Evolutionary conservation across 2,797 vertebrate genomes (phyloP).

Genomic region (Australoheros facetus): DNA sequence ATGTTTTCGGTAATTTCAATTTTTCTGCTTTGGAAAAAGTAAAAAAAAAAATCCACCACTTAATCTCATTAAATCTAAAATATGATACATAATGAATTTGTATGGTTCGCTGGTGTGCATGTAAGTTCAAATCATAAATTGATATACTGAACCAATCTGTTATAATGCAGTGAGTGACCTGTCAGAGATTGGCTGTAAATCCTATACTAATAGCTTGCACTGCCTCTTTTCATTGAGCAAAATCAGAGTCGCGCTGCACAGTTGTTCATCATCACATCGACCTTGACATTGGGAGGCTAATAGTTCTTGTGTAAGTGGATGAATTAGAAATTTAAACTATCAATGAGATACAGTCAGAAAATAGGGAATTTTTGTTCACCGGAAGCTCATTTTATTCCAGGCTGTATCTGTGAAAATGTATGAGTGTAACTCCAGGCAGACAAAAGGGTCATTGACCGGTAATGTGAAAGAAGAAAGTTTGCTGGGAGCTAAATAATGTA

Average conservation of each 20-base stretch:
- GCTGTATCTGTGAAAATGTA: conserved; percentile 44
- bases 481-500: conserved; percentile 14
- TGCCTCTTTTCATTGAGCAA: conserved; percentile 52
- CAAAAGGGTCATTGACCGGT: conserved; percentile 19
- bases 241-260: conserved; percentile 22
- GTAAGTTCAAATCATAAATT: conserved; percentile 11
- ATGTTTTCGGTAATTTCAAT: background rate
- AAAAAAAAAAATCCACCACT: background rate
- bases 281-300: conserved; percentile 55
- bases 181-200: conserved; percentile 39
- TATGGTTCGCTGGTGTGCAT: conserved; percentile 1
- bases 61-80: background rate
- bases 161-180: conserved; percentile 22
- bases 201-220: conserved; percentile 27
- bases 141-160: background rate
- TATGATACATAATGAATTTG: background rate
- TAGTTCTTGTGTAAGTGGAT: conserved; percentile 46
- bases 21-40: background rate
- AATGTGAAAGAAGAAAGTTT: conserved; percentile 24
- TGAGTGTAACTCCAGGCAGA: conserved; percentile 19
- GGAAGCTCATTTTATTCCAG: conserved; percentile 23
- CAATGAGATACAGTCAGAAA: conserved; percentile 21
- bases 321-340: conserved; percentile 40
- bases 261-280: conserved; percentile 52
- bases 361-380: conserved; percentile 31